Percentiles rank a stretch among this genome's conserved stretches.
Conservation (phyloP, 2,113 vertebrate species). For the Cnemophilus loriae region DNA sequence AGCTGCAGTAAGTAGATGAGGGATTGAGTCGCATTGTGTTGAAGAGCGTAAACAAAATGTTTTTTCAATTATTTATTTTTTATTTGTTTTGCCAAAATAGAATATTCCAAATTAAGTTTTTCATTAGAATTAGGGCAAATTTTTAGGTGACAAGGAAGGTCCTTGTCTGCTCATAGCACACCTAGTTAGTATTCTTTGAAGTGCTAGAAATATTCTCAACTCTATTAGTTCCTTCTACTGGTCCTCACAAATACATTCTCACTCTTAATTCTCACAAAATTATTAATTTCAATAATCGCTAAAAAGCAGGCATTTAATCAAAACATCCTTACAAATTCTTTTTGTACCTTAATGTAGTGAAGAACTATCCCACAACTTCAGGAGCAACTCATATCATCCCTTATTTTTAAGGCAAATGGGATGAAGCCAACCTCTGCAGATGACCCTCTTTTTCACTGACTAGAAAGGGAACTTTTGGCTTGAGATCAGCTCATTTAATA, state of each 20-base stretch:
- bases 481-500: neutral
- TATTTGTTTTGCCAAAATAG: neutral
- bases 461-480: neutral
- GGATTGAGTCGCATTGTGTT: accelerated
- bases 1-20: slow-evolving; percentile 64
- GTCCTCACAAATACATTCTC: neutral
- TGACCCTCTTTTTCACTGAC: neutral
- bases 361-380: neutral
- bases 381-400: neutral
- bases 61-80: neutral
- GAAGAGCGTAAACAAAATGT: neutral
- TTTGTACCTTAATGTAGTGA: neutral
- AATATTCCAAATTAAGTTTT: neutral
- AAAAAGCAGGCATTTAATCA: neutral
- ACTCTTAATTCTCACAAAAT: neutral
- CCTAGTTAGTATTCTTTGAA: neutral
- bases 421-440: neutral
- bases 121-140: neutral
- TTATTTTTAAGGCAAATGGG: neutral
- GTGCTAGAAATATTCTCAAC: neutral
- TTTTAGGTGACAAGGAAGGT: neutral
- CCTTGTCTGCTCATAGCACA: accelerated
- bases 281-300: neutral
- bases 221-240: neutral
- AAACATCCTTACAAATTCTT: neutral